Percentiles rank a stretch among this genome's conserved stretches.
Evolutionary conservation across 1,140 invertebrate genomes (phyloP).

Genomic region (Riptortus pedestris): DNA sequence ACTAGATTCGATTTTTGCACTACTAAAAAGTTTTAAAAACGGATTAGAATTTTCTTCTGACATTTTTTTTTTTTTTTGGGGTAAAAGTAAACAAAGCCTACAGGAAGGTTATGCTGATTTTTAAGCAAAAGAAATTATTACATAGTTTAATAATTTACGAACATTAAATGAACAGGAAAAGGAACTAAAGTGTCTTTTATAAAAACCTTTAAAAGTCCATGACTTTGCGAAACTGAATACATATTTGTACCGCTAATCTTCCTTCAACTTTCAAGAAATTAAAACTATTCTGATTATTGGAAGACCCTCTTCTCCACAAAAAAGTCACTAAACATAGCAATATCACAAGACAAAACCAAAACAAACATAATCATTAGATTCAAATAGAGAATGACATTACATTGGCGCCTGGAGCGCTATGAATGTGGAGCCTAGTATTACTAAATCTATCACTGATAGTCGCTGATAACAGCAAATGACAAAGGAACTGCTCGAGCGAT

Average conservation of each 20-base stretch:
- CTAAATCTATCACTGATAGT: no score
- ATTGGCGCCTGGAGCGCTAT: conserved; percentile 3
- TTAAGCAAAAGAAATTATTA: neutral
- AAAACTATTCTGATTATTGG: neutral
- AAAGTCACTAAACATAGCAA: neutral
- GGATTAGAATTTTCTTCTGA: conserved; percentile 15
- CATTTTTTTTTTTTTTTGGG: conserved; percentile 7
- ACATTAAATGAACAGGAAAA: neutral
- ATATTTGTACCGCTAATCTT: neutral
- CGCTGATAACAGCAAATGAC: no score
- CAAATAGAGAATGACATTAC: neutral
- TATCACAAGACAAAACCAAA: neutral
- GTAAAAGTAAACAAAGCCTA: neutral
- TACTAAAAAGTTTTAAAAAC: conserved; percentile 10
- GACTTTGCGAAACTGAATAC: neutral
- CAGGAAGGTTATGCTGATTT: neutral
- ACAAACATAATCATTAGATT: neutral
- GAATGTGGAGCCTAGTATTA: no score
- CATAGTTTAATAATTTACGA: neutral
- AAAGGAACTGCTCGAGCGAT: no score
- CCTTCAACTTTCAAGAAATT: neutral
- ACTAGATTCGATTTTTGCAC: neutral
- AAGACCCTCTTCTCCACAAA: neutral
- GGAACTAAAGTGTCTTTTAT: neutral
- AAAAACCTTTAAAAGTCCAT: neutral